Base-by-base conservation (phyloP, 1,140 invertebrate genomes). In the Harlomillsia oculata region DNA sequence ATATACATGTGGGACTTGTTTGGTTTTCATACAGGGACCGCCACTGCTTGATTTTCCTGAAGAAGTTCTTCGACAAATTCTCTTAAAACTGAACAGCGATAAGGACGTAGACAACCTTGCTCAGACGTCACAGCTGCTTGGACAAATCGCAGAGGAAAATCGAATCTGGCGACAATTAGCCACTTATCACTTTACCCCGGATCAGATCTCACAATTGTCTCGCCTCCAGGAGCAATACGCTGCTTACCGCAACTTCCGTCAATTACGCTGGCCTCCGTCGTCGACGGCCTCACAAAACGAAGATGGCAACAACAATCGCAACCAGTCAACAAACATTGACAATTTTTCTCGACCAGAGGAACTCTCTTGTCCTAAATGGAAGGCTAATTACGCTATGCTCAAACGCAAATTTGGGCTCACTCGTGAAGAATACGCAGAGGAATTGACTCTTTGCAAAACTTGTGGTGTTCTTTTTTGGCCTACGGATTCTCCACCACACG, bases 391-490 rank as follows among this genome's bases (percentile, higher is more conserved):
- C 32, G 58, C 54, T 20, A 53, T 23, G 50, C 32, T 62, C 18
- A 63, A 63, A 34, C 30, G 64, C 43, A 65, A 60, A 34, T 52
- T 56, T 36, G 92, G 92, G 18, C 75, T 93, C 18, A 53, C 26
- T 16, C 82, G 85, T 58, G 92, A 97, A 74, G 87, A 94, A 60
- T 98, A 89, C 72, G 89, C 93, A 1, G 94, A 98, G 73, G 90
- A 90, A 70, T 78, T 98, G 58, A 89, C 91, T 40, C 75, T 97
- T 37, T 98, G 95, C 72, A 82, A 87, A 57, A 88, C 93, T 70
- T 98, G 95, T 72, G 84, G 92, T 66, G 94, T 90, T 70, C 78
- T 99, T 30, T 97, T 97, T 71, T 99, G 95, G 95, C 83, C 92
- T 65, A 88, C 85, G 1, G 78, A 87, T 40, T 89, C 89, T 0